Conservation (phyloP, 2,113 vertebrate genomes). For the Scytalopus superciliaris region DNA sequence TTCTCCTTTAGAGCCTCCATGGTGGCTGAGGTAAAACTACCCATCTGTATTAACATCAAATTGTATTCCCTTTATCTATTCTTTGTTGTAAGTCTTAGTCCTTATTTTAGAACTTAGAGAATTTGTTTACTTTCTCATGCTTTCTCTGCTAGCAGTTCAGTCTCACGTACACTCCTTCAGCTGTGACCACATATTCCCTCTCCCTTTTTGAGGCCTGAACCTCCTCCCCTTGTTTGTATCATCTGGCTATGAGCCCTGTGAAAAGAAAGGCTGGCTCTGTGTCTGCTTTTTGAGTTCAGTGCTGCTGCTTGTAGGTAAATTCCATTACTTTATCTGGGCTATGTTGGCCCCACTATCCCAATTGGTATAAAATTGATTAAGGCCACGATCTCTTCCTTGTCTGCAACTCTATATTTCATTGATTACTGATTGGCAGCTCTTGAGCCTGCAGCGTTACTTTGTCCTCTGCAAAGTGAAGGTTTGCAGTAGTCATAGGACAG, state of each 20-base stretch:
- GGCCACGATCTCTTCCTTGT: neutral
- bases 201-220: neutral
- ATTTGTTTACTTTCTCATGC: neutral
- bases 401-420: neutral
- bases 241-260: neutral
- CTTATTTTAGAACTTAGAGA: neutral
- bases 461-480: neutral
- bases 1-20: neutral
- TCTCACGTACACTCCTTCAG: neutral
- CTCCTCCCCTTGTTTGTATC: neutral
- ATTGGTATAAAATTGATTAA: neutral
- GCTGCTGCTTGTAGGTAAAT: neutral
- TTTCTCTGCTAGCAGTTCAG: neutral
- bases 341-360: fast-evolving
- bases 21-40: neutral
- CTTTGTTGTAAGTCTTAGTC: neutral
- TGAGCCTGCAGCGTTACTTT: neutral
- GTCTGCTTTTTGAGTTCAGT: neutral
- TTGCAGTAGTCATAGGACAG: neutral
- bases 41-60: neutral
- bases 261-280: neutral
- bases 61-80: neutral
- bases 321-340: neutral
- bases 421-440: neutral
- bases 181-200: neutral